Percentiles rank a stretch among this genome's conserved stretches.
Evolutionary conservation across 2,113 vertebrate genomes (phyloP).

Genomic region (Microtus oregoni): DNA sequence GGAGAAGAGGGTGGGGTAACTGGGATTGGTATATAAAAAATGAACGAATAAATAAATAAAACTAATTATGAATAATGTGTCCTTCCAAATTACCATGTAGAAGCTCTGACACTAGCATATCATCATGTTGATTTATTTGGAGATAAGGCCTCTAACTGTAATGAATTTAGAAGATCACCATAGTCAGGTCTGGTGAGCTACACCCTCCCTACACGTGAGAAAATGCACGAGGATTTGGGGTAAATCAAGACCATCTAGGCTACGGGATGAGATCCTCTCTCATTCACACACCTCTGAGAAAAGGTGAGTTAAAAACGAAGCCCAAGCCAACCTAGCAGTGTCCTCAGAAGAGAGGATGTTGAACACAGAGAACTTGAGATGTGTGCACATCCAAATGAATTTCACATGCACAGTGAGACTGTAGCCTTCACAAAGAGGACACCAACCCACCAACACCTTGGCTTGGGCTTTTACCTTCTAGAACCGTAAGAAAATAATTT

Average conservation of each 20-base stretch:
- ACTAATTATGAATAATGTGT: too few relatives aligned
- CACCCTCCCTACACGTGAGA: not conserved
- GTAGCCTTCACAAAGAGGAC: not conserved
- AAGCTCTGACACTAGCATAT: not conserved
- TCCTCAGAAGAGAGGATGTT: conserved; percentile 14
- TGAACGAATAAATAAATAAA: too few relatives aligned
- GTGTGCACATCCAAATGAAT: not conserved
- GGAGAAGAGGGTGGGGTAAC: too few relatives aligned
- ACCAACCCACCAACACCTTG: not conserved
- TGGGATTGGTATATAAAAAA: too few relatives aligned
- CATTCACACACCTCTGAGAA: not conserved
- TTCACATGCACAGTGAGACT: not conserved
- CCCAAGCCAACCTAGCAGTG: not conserved
- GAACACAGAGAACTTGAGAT: not conserved
- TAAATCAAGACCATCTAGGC: too few relatives aligned
- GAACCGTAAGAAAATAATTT: not conserved
- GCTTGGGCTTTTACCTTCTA: not conserved
- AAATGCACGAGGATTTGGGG: not conserved
- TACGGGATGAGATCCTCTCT: not conserved
- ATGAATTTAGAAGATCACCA: conserved; percentile 21
- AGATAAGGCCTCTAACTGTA: not conserved
- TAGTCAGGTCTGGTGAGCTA: not conserved
- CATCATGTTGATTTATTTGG: not conserved
- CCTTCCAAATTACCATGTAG: not conserved
- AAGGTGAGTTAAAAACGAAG: not conserved